A percentile compares a stretch with the other conserved stretches of the same genome.
These are phyloP conservation scores for Drosophila suboccidentalis DNA, from an alignment of 2,888 invertebrate genomes.

Conservation along the genomic window DNA sequence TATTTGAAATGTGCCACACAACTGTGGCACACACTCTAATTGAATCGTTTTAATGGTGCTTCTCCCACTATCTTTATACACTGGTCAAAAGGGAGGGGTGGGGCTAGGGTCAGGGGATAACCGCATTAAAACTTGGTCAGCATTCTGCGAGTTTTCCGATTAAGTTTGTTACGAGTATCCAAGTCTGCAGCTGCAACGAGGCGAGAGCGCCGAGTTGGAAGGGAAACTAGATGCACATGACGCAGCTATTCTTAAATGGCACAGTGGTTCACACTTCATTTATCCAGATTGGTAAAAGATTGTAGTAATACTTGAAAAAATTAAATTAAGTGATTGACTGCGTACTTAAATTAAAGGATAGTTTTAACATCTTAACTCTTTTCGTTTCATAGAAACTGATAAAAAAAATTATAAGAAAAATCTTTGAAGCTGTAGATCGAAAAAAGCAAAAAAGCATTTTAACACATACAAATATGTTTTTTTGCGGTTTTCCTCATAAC, in stretches of 20 bases:
- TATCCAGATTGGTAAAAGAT: neutral
- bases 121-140: conserved; percentile 74
- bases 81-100: neutral
- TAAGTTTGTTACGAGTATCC: conserved; percentile 53
- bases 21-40: conserved; percentile 57
- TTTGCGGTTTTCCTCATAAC: too few species aligned
- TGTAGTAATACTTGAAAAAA: too few species aligned
- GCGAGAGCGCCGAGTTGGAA: neutral
- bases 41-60: conserved; percentile 68
- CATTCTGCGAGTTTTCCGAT: conserved; percentile 61
- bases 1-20: conserved; percentile 30
- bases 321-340: too few species aligned
- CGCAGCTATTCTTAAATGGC: conserved; percentile 13
- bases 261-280: conserved; percentile 11
- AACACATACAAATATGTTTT: too few species aligned
- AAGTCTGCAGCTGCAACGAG: conserved; percentile 45
- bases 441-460: too few species aligned
- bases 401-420: too few species aligned
- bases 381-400: too few species aligned
- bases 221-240: conserved; percentile 19
- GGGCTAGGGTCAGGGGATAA: conserved; percentile 42
- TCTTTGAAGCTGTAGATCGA: too few species aligned
- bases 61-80: neutral
- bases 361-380: too few species aligned
- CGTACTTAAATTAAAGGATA: too few species aligned